Evolutionary conservation across 2,113 vertebrate genomes (phyloP).

Genomic region (Thryonomys swinderianus): DNA sequence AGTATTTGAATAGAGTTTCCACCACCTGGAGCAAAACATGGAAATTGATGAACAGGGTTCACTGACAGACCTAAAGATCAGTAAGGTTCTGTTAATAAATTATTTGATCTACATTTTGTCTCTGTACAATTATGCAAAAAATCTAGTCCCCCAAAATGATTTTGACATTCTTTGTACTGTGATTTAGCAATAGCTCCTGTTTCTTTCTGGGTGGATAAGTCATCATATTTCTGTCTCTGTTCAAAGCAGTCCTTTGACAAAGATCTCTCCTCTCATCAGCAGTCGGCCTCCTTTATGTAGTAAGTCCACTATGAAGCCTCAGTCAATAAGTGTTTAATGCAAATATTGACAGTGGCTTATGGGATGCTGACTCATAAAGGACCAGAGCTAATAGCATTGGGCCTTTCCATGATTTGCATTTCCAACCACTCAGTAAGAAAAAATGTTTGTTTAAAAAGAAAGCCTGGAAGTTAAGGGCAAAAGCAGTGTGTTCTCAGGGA

Average conservation of each 20-base stretch:
- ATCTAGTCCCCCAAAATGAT: neutral
- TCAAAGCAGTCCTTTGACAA: constrained; percentile 3
- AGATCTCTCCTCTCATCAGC: neutral
- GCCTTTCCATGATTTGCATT: constrained; percentile 79
- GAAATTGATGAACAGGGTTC: neutral
- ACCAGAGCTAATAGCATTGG: constrained; percentile 62
- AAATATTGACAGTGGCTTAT: constrained; percentile 82
- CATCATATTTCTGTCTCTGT: neutral
- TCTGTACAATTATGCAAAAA: neutral
- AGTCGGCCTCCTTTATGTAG: constrained; percentile 56
- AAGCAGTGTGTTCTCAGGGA: constrained; percentile 66
- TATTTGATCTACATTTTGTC: neutral
- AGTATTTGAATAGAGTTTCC: neutral
- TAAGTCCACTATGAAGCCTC: constrained; percentile 72
- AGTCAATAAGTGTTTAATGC: constrained; percentile 79
- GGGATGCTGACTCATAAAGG: constrained; percentile 79
- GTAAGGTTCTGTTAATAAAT: neutral
- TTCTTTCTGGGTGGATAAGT: neutral
- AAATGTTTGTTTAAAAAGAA: constrained; percentile 75
- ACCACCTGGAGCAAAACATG: neutral
- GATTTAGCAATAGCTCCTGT: neutral
- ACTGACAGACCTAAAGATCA: too few species aligned
- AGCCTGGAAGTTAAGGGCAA: constrained; percentile 80
- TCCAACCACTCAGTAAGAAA: constrained; percentile 81
- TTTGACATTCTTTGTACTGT: neutral